Base-by-base conservation (phyloP, 2,888 invertebrate species). In the Heliconius ethilla region DNA sequence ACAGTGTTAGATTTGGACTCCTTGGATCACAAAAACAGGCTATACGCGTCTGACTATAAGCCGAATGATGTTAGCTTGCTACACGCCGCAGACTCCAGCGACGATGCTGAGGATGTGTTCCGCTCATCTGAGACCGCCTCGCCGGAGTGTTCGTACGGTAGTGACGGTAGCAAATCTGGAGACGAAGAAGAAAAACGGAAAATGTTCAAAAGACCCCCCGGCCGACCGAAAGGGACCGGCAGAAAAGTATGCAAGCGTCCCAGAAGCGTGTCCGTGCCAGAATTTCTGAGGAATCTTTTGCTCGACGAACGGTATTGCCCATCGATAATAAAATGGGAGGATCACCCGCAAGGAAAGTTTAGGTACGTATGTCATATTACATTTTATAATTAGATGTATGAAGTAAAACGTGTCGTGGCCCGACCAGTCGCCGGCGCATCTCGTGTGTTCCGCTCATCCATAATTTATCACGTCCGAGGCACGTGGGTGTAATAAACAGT, bases 281-380 rank as follows among this genome's bases (percentile, higher is more conserved):
- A 98, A 90, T 98, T 98, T 89, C 96, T 98, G 83, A 95, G 97
- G 82, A 97, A 98, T 88, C 95, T 98, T 51, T 92, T 98, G 77
- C 95, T 96, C 80, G 96, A 97, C 87, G 95, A 96, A 5, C 94
- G 96, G 80, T 97, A 96, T 82, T 97, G 97, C 87, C 98, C 98
- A 0, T 96, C 96, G 74, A 95, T 98, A 82, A 98, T 98, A 84
- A 96, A 97, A 88, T 98, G 98, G 98, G 98, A 98, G 88, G 96
- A 98, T 88, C 96, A 97, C 85, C 95, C 96, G 51, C 96, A 96
- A 83, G 98, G 98, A 13, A 97, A 97, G 83, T 98, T 98, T 92
- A 96, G 94, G 95, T 95, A 83, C 91, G 94, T 89, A 73, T 51
- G 33, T 62, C 33, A 29, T 33, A 82, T 74, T 55, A 33, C 6